phyloP scores from a whole-genome alignment of 2,113 vertebrate species.

The Antidorcas marsupialis region DNA sequence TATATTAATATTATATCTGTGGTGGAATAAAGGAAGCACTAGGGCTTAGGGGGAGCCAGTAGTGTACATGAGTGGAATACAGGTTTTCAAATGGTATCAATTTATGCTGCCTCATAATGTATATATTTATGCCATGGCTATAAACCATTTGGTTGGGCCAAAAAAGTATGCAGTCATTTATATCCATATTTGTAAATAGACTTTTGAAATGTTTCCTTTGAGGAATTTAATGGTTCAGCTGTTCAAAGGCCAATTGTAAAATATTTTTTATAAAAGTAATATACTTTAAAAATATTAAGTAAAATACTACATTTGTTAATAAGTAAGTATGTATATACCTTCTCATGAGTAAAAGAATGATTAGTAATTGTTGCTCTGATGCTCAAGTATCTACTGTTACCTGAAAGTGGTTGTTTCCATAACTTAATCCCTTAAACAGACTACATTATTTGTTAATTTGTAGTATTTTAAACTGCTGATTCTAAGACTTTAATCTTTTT shows the following conservation, averaged over 20 bases:
- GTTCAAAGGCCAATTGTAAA: not conserved
- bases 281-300: not conserved
- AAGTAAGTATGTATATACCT: not conserved
- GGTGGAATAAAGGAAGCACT: not conserved
- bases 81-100: slow-evolving; percentile 4
- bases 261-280: not conserved
- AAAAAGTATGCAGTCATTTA: not conserved
- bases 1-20: slow-evolving; percentile 2
- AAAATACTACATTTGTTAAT: not conserved
- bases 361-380: not conserved
- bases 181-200: not conserved
- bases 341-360: not conserved
- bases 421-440: not conserved
- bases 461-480: not conserved
- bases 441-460: not conserved
- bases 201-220: not conserved
- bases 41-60: not conserved
- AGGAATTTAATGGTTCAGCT: not conserved
- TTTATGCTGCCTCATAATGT: slow-evolving; percentile 18
- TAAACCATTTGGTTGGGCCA: slow-evolving; percentile 11
- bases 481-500: not conserved
- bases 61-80: not conserved
- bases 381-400: not conserved
- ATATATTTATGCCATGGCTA: not conserved
- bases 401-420: not conserved